Base-by-base conservation (phyloP, 1,140 invertebrate species). In the Pseudomyrmex concolor region DNA sequence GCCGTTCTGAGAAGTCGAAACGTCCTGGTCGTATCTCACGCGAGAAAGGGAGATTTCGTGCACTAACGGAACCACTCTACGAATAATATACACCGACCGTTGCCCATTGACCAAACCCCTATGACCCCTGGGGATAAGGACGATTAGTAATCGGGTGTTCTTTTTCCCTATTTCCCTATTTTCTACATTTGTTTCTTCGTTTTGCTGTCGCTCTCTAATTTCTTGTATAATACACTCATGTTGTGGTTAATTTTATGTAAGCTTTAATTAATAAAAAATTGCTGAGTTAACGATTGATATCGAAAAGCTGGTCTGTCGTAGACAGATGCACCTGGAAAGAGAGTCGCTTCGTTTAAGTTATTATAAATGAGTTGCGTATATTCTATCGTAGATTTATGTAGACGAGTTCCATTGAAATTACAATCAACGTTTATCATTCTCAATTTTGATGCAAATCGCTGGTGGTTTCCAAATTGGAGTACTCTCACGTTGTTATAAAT, bases 121-220 rank as follows among this genome's bases (percentile, higher is more conserved):
- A 62, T 74, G 87, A 89, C 88, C 88, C 88, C 87, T 86, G 87
- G 84, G 87, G 87, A 85, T 88, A 88, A 70, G 88, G 87, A 87
- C 87, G 88, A 89, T 89, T 89, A 89, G 88, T 89, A 89, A 88
- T 89, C 88, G 84, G 87, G 84, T 86, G 87, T 89, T 83, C 54
- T 74, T 62, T 80, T 84, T 84, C 71, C n/a, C n/a, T n/a, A n/a
- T n/a, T 10, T 34, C 55, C 62, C 43, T 59, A 55, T 22, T 73
- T 45, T 12, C 10, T 59, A 59, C 68, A 59, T 68, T 22, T 77
- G 2, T 7, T 78, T 9, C 25, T 76, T 66, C 60, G 22, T 66
- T 76, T 54, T 54, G 62, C 25, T 13, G 2, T 76, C 22, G 7
- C 34, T 19, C 43, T 25, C 22, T 54, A 63, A 17, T 57, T 57